Evolutionary conservation across 2,797 vertebrate genomes (phyloP).

Genomic region (Sarcoramphus papa): DNA sequence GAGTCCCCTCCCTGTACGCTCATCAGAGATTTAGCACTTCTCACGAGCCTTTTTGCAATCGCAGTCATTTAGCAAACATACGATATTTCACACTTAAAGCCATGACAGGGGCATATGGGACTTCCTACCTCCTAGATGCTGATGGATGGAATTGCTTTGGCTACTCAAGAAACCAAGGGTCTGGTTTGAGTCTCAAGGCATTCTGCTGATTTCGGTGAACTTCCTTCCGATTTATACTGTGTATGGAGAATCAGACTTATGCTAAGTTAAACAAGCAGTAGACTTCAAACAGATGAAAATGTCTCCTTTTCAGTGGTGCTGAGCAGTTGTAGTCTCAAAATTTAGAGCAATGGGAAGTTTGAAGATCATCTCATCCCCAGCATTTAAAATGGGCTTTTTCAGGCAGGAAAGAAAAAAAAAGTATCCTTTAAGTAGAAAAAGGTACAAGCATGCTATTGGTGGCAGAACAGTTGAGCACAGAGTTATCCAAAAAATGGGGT

Average conservation of each 20-base stretch:
- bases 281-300: not conserved
- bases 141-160: not conserved
- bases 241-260: not conserved
- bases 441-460: not conserved
- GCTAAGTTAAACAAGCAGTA: not conserved
- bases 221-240: not conserved
- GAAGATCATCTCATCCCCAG: not conserved
- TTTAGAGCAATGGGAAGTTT: not conserved
- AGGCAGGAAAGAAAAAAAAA: not conserved
- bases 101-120: not conserved
- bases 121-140: not conserved
- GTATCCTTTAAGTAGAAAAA: not conserved
- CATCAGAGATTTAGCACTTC: conserved; percentile 3
- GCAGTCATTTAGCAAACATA: conserved; percentile 38
- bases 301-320: not conserved
- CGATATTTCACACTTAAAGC: conserved; percentile 15
- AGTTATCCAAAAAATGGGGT: not conserved
- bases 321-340: not conserved
- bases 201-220: not conserved
- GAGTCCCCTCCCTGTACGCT: not conserved
- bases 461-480: not conserved
- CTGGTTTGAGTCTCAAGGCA: not conserved
- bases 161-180: not conserved
- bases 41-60: conserved; percentile 15
- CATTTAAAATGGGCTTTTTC: not conserved